Base-by-base conservation (phyloP, 1,140 invertebrate species). In the Palaemon carinicauda region DNA sequence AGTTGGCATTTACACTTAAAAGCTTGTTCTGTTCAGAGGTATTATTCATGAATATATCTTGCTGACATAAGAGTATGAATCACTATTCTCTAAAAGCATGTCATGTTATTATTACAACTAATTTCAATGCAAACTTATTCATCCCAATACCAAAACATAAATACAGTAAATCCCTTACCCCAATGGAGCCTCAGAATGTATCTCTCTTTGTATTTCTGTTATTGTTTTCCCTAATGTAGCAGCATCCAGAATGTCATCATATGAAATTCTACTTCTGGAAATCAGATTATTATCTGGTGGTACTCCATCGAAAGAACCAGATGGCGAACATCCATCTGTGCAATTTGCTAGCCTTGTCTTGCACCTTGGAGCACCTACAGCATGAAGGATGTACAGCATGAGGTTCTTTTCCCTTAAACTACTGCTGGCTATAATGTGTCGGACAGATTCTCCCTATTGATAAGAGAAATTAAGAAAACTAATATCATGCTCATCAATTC, bases 281-380 rank as follows among this genome's bases (percentile, higher is more conserved):
- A 88, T 52, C 15, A 54, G 77, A 87, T 84, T 90, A 7, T 1
- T 53, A 14, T 89, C 90, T 12, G 90, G 91, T 24, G 91, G 91
- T 19, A 90, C 91, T 3, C 93, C 93, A 91, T 93, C 91, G 87
- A 91, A 91, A 5, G 73, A 90, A 15, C 93, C 93, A 50, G 91
- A 91, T 12, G 90, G 81, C n/a, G 89, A 89, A 89, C 93, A 93
- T 3, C 93, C 92, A 83, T 92, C 89, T 80, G 85, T 90, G 89
- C 96, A 97, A 4, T 93, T 93, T 0, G 90, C 88, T 82, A 93
- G 92, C 0, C 92, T 91, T 0, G 90, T 51, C 0, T 91, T 53
- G 91, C 96, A 97, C 60, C 97, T 94, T 81, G 93, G 92, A 3
- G 96, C 97, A 1, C 97, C 97, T n/a, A 97, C 95, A 1, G 96